Evolutionary conservation across 2,113 vertebrate species (phyloP), one percentile per base, ranked within the genome.

Genomic region (Dipodomys stephensi): DNA sequence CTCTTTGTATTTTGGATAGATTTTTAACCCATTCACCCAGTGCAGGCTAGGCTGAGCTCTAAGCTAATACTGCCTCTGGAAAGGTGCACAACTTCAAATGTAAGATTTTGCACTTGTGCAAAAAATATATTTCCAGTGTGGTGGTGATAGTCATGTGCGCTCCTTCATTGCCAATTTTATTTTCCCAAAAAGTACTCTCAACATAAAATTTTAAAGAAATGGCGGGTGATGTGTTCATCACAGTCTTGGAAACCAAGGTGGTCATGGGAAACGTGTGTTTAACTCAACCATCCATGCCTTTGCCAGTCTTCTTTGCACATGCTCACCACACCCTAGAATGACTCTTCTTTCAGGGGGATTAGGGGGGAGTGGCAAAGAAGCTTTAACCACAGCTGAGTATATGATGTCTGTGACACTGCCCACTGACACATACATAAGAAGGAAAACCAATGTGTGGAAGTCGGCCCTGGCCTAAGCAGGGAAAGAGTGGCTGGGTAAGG

Each of bases 361-460:
- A 71, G 73, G 93, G 27, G 67, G 57, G 30, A 25, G 6, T 94
- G 90, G 39, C 73, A 73, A 67, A 80, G 53, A 57, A 69, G 20
- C 4, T 64, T 60, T 35, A 88, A 78, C 86, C 86, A 85, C 53
- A 90, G 71, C 27, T 67, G 49, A 86, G 76, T 7, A 11, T 3
- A n/a, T 8, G 64, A 69, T 82, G 83, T 87, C 81, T 4, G 1
- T 91, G 81, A 94, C 87, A 79, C 93, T 93, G 83, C 20, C 4
- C 80, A 72, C 0, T 11, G 25, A 5, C 11, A n/a, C 57, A 57
- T 20, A 27, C 23, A 60, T 46, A 60, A 85, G 71, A 46, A 22
- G 13, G 72, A 79, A 19, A 22, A 23, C 71, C 0, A 0, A 60
- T 69, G 39, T 18, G 44, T 22, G 4, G 78, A 1, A 57, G 89